Evolutionary conservation across 2,797 vertebrate genomes (phyloP), one percentile per base, ranked within the genome.

Genomic region (Pangasius djambal): DNA sequence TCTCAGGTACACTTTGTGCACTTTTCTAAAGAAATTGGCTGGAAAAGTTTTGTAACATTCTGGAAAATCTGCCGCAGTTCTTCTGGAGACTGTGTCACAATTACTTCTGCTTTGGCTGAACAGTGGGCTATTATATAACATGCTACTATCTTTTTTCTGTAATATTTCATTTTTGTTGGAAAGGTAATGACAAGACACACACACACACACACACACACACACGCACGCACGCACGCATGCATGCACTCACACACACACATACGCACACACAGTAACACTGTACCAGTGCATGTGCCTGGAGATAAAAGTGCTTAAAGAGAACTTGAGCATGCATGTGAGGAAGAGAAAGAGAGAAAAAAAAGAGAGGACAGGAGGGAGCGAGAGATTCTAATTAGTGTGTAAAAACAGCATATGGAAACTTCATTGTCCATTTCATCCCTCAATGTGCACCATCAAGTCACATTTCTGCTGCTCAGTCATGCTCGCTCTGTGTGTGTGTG

Each of bases 341-440:
- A 87, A 92, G 44, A 86, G 28, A 65, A 67, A 88, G 77, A 48
- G 87, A 74, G 44, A 77, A 67, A 85, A 44, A 88, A 77, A n/a
- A 90, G 94, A 95, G 95, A 96, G 94, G 92, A 95, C 96, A 95
- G 94, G 94, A 92, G 94, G 93, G 95, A 96, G 96, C 95, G 95
- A 96, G 96, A 95, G 96, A 95, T 95, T 97, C 95, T 97, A 97
- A 97, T 97, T 97, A 97, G 96, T 96, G 96, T 93, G 86, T 95
- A 96, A 96, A 96, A 96, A 96, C 95, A 97, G 95, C 97, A 97
- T 97, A 97, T 97, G 97, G 96, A 97, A 96, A 95, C 95, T 97
- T 97, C 96, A 97, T 97, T 97, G 96, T 97, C 96, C 96, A 96
- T 97, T 97, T 97, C 96, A 96, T 96, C 95, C 95, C 95, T 96